Evolutionary conservation across 2,888 invertebrate genomes (phyloP), one percentile per base, ranked within the genome.

Genomic region (Rhimphoctona megacephalus): DNA sequence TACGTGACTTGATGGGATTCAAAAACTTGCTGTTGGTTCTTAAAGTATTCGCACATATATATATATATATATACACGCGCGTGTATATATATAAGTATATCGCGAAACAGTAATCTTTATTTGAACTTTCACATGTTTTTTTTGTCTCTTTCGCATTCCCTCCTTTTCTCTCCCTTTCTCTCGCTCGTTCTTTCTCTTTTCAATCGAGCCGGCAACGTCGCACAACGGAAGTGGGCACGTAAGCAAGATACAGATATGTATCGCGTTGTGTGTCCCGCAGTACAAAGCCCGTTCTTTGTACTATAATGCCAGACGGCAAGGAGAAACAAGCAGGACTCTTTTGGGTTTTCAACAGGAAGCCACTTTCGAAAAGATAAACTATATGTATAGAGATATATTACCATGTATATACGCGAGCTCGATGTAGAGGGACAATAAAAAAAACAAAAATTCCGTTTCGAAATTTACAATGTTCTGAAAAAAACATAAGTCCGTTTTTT

Each of bases 101-200:
- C 82, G 80, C 80, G 80, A 76, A 81, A 67, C 83, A 66, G 69
- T 81, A 64, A 85, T 82, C 87, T 89, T 85, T 83, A 88, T 88
- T 88, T 91, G 80, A 90, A 93, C 92, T 93, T 92, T 93, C 91
- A 91, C 92, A 90, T 92, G 90, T 88, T 90, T 88, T 88, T 90
- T 89, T 88, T 81, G 69, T 52, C 66, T 80, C 57, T 36, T 46
- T 52, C 52, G 46, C 66, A 5, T 70, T 72, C 36, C 33, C 70
- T 25, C 64, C 52, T 25, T 57, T 11, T 43, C 14, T 61, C 57
- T 52, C 61, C 61, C 49, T 43, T 46, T 4, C 73, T 30, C 85
- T 78, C 83, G 43, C 22, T 70, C 57, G 46, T 54, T 83, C 46
- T 69, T 69, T 72, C 82, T 33, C 76, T 67, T 67, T 69, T 76